Percentiles rank a stretch among this genome's conserved stretches.
Conservation (phyloP, 1,140 invertebrate species). For the Kradibia gibbosae region DNA sequence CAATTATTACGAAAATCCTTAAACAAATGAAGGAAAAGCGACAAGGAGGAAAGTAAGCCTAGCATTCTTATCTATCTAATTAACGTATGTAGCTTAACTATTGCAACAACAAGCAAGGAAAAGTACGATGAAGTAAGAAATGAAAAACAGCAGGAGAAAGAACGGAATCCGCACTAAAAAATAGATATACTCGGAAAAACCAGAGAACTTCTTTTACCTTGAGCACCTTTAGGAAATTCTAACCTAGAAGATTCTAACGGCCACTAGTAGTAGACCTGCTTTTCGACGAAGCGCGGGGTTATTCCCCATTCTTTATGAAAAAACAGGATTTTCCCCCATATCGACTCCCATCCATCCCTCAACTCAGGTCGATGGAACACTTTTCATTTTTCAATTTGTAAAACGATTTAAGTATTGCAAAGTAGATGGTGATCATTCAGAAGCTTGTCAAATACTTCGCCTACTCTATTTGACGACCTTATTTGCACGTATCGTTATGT, state of each 20-base stretch:
- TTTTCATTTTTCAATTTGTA: too few relatives aligned
- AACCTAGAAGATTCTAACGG: not conserved
- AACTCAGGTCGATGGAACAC: not conserved
- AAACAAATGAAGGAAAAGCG: not conserved
- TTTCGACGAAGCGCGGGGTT: slow-evolving; percentile 20
- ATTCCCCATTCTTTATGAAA: not conserved
- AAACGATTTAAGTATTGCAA: not conserved
- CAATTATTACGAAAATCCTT: not conserved
- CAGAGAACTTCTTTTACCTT: not conserved
- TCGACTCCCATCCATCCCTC: too few relatives aligned
- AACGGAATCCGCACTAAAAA: not conserved
- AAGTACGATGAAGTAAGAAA: not conserved
- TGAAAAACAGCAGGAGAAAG: not conserved
- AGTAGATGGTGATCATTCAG: not conserved
- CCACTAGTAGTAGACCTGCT: not conserved
- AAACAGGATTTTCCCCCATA: not conserved
- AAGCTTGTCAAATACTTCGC: not conserved
- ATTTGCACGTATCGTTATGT: not conserved
- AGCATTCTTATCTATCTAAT: not conserved
- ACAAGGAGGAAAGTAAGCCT: not conserved
- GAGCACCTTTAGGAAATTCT: not conserved
- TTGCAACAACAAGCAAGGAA: slow-evolving; percentile 2
- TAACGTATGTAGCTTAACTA: not conserved
- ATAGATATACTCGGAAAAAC: not conserved
- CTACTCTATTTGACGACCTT: not conserved